Base-by-base conservation (phyloP, 1,140 invertebrate genomes). In the Leguminivora glycinivorella region DNA sequence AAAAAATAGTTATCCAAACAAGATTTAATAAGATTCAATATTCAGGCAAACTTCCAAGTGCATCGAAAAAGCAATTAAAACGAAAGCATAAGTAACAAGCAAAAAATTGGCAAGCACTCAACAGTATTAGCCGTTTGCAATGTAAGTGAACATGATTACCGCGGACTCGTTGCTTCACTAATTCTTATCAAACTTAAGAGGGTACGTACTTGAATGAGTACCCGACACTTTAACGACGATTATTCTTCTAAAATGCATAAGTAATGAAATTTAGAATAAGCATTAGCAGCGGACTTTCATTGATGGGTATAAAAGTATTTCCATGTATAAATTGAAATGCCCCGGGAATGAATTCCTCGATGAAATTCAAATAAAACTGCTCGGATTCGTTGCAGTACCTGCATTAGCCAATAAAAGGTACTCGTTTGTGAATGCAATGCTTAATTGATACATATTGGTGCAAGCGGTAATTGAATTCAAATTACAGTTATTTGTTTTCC, bases 121-220 rank as follows among this genome's bases (percentile, higher is more conserved):
- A 74, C 73, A 73, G 70, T 79, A 83, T 81, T 82, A 83, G 80
- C 70, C 72, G 77, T 87, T 88, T 84, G 83, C 82, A 87, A 87
- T 88, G 81, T 84, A 85, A 87, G 75, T 77, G 77, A 79, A 79
- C 75, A 76, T 75, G 79, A 85, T 88, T 84, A 85, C 75, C 72
- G 74, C 67, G 58, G 70, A 83, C 75, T 83, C 79, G 79, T 75
- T 84, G 84, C 81, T 83, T 85, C 77, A 83, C 80, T 88, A 88
- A 87, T 89, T 87, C 81, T 71, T 83, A 85, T 83, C 78, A 87
- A 80, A 81, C 77, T 80, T 83, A 84, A 84, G 75, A 79, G 76
- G 56, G 63, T 71, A 72, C 80, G 78, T 78, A 72, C 76, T 68
- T 70, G 71, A 66, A 72, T 74, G 76, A 82, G 80, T 67, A 73